These are phyloP conservation scores for Leptosomus discolor DNA, from an alignment of 2,113 vertebrate species.

Conservation along the genomic window DNA sequence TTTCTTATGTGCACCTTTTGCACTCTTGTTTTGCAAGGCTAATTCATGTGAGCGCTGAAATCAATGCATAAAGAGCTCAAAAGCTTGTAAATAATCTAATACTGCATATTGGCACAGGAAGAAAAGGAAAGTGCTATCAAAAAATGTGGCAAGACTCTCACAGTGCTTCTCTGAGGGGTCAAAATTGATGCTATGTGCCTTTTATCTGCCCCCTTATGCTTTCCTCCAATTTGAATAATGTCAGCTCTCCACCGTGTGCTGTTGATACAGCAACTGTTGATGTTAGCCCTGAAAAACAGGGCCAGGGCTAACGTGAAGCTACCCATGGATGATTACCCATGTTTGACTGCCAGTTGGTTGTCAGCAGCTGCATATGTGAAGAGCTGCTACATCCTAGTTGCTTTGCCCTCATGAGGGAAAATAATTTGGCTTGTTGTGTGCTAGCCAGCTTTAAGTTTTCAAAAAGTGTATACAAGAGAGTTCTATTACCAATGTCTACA, in stretches of 20 bases:
- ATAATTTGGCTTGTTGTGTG: neutral
- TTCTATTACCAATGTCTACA: neutral
- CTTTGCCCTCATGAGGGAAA: neutral
- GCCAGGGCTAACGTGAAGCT: neutral
- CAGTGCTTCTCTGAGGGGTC: neutral
- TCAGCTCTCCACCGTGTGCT: neutral
- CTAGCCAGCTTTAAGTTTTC: neutral
- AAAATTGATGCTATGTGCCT: neutral
- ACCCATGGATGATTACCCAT: neutral
- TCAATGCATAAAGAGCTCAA: neutral
- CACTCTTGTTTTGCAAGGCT: neutral
- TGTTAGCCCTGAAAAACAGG: neutral
- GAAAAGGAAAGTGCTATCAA: neutral
- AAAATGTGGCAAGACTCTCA: neutral
- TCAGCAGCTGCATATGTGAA: neutral
- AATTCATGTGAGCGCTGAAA: neutral
- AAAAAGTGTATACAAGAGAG: neutral
- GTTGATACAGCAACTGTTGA: neutral
- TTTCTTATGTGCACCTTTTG: neutral
- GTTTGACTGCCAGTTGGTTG: neutral
- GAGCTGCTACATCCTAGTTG: neutral
- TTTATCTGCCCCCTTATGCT: neutral
- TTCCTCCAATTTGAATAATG: neutral
- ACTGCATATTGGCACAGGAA: neutral
- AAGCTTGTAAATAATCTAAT: neutral